A percentile compares a stretch with the other conserved stretches of the same genome.
Conservation (phyloP, 2,797 vertebrate species). For the Pterois miles region DNA sequence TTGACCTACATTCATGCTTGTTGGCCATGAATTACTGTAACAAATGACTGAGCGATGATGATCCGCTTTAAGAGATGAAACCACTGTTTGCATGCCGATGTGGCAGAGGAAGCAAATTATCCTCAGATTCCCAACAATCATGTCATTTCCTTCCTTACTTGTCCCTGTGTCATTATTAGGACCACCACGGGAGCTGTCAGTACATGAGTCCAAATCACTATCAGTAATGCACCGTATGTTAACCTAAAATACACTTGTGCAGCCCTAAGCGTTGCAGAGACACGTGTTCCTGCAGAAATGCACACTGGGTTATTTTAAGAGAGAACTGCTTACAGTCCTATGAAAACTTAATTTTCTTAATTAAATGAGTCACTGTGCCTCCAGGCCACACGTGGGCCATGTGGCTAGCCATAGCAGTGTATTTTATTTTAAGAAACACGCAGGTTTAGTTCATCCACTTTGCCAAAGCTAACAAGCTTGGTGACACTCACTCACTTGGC, state of each 20-base stretch:
- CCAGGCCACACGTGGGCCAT: slow-evolving; percentile 6
- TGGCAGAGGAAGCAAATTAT: neutral
- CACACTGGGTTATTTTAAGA: neutral
- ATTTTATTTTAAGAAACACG: slow-evolving; percentile 36
- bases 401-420: neutral
- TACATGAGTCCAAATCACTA: neutral
- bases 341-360: slow-evolving; percentile 51
- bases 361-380: slow-evolving; percentile 52
- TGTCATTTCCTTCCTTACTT: neutral
- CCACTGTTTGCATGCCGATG: neutral
- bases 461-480: slow-evolving; percentile 21
- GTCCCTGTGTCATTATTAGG: neutral
- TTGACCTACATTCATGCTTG: neutral
- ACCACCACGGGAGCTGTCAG: neutral
- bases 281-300: neutral
- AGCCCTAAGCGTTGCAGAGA: neutral
- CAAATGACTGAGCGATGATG: neutral
- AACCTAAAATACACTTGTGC: neutral
- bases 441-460: slow-evolving; percentile 23
- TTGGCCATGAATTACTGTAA: neutral
- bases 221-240: neutral
- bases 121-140: neutral
- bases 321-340: neutral
- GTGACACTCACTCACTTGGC: slow-evolving; percentile 15
- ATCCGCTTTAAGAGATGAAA: neutral